These are phyloP conservation scores for Sinocyclocheilus anophthalmus DNA, from an alignment of 2,113 vertebrate species.

Conservation along the genomic window DNA sequence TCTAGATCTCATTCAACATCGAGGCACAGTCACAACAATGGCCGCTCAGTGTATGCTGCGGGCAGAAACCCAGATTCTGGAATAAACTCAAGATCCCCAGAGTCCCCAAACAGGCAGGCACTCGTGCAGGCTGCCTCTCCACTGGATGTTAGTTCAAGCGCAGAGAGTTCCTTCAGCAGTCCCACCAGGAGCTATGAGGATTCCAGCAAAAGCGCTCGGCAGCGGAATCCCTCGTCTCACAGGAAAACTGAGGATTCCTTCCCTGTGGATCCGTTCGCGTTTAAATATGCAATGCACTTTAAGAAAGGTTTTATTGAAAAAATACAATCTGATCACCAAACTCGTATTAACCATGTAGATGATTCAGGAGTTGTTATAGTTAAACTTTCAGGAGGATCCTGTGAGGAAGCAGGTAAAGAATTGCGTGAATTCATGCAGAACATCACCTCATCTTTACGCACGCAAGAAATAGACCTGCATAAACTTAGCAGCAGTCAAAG, in stretches of 20 bases:
- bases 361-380: constrained; percentile 27
- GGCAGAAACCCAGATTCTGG: not conserved
- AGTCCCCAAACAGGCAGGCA: not conserved
- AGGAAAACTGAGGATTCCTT: not conserved
- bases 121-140: not conserved
- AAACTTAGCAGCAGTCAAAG: not conserved
- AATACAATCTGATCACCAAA: constrained; percentile 24
- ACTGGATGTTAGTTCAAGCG: not conserved
- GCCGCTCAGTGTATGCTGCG: not conserved
- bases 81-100: constrained; percentile 16
- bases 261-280: constrained; percentile 51
- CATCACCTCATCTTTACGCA: constrained; percentile 49
- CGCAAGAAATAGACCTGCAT: constrained; percentile 60
- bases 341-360: fast-evolving
- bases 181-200: not conserved
- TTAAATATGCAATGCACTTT: constrained; percentile 48
- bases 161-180: constrained; percentile 1
- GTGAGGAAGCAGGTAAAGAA: not conserved
- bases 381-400: constrained; percentile 34
- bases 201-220: not conserved
- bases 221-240: not conserved
- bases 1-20: constrained; percentile 36
- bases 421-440: constrained; percentile 37
- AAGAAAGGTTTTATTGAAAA: fast-evolving
- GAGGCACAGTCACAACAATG: not conserved